Percentiles rank a stretch among this genome's conserved stretches.
Conservation (phyloP, 2,888 invertebrate genomes). For the Odontocolon sp. region DNA sequence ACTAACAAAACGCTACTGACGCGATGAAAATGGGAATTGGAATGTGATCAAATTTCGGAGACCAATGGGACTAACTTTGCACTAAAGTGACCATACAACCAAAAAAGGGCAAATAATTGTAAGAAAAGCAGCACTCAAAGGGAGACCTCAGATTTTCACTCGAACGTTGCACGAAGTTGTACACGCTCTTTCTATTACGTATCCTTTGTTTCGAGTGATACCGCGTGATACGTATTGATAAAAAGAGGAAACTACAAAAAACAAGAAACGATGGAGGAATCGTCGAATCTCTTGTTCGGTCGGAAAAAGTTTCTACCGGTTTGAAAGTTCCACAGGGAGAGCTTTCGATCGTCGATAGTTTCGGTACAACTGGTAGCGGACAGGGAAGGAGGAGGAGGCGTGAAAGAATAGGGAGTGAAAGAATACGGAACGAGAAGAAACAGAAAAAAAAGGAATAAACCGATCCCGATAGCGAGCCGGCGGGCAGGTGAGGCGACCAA, state of each 20-base stretch:
- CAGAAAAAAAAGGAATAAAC: background rate
- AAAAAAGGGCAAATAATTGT: too few relatives aligned
- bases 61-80: too few relatives aligned
- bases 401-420: background rate
- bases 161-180: too few relatives aligned
- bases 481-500: constrained; percentile 38
- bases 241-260: background rate
- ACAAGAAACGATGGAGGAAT: background rate
- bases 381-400: background rate
- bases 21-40: too few relatives aligned
- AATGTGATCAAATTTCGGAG: too few relatives aligned
- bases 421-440: background rate
- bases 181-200: background rate
- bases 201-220: constrained; percentile 5
- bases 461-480: constrained; percentile 12
- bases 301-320: constrained; percentile 36
- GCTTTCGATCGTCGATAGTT: constrained; percentile 48
- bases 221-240: background rate
- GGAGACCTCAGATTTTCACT: too few relatives aligned
- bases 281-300: constrained; percentile 6
- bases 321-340: constrained; percentile 6
- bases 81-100: too few relatives aligned
- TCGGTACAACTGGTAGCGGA: constrained; percentile 15
- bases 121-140: too few relatives aligned
- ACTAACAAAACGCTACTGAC: too few relatives aligned